Evolutionary conservation across 2,888 invertebrate genomes (phyloP).

Genomic region (Epinotia brunnichana): DNA sequence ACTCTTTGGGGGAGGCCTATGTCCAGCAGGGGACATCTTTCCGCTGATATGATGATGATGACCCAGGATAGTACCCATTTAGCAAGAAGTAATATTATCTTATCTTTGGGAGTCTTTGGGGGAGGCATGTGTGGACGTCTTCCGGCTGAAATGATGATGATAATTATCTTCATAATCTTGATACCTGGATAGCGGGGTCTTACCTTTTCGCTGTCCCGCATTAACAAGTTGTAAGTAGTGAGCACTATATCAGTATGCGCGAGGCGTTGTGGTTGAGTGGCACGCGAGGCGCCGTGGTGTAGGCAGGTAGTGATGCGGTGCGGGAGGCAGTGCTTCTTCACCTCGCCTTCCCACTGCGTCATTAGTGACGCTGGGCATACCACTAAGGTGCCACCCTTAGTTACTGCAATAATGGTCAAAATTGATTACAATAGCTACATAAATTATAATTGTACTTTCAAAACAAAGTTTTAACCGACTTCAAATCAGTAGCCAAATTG

Average conservation of each 20-base stretch:
- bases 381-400: constrained; percentile 90
- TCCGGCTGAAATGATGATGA: no score
- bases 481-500: no score
- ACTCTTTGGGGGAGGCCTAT: no score
- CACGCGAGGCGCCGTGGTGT: constrained; percentile 93
- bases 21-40: no score
- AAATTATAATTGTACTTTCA: no score
- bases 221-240: constrained; percentile 93
- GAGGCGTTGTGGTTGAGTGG: constrained; percentile 84
- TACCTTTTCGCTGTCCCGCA: constrained; percentile 84
- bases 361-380: constrained; percentile 96
- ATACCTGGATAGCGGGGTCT: not conserved
- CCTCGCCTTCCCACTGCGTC: constrained; percentile 94
- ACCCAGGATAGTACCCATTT: no score
- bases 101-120: no score
- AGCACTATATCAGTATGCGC: constrained; percentile 91
- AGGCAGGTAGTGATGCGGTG: constrained; percentile 86
- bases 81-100: no score
- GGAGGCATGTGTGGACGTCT: no score
- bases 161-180: no score
- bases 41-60: no score
- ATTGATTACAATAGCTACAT: not conserved
- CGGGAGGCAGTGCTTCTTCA: constrained; percentile 84
- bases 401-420: constrained; percentile 57
- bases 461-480: no score